These are phyloP conservation scores for Orchesella cincta DNA, from an alignment of 1,140 invertebrate genomes.

Conservation along the genomic window DNA sequence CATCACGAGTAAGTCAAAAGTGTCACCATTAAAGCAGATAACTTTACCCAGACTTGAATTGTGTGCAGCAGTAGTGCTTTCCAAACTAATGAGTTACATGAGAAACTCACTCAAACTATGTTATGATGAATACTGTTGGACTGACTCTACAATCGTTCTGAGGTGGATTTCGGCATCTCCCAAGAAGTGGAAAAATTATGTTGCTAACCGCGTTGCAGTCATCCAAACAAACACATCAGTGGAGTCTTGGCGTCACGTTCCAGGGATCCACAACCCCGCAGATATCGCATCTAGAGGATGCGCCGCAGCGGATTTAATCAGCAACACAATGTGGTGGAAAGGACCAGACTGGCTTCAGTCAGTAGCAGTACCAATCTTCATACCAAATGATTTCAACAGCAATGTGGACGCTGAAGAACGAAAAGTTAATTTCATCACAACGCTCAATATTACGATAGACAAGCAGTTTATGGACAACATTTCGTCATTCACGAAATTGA, in stretches of 20 bases:
- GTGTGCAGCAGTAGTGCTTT: constrained; percentile 31
- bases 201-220: not conserved
- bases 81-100: not conserved
- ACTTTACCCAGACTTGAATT: constrained; percentile 46
- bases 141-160: not conserved
- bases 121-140: not conserved
- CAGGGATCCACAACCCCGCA: not conserved
- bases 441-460: too few relatives aligned
- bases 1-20: constrained; percentile 39
- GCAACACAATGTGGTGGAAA: not conserved
- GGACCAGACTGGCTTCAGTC: not conserved
- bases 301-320: not conserved
- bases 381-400: not conserved
- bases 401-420: not conserved
- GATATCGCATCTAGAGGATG: not conserved
- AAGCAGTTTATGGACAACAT: not conserved
- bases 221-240: not conserved
- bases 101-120: not conserved
- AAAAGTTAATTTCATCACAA: not conserved
- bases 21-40: constrained; percentile 42
- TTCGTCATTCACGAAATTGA: not conserved
- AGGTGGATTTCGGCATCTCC: not conserved
- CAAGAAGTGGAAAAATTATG: not conserved
- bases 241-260: not conserved
- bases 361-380: not conserved